These are phyloP conservation scores for Xanthia icteritia DNA, from an alignment of 2,888 invertebrate genomes.

Conservation along the genomic window DNA sequence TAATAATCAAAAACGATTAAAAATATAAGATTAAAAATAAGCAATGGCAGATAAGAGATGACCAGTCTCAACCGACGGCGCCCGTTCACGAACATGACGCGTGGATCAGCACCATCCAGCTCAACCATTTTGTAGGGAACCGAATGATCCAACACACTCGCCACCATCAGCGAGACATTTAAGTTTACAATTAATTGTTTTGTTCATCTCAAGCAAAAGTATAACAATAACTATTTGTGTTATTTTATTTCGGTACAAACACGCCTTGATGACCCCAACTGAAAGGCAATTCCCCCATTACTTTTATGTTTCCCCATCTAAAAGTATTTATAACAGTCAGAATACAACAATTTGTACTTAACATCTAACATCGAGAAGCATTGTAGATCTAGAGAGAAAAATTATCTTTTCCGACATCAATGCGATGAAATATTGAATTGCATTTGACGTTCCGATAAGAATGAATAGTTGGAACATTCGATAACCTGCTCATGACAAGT, in stretches of 20 bases:
- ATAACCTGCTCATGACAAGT: constrained; percentile 75
- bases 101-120: too few species aligned
- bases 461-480: constrained; percentile 75
- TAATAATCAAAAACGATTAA: too few species aligned
- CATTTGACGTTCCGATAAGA: constrained; percentile 75
- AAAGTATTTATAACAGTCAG: constrained; percentile 36
- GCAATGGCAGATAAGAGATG: too few species aligned
- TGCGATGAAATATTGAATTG: constrained; percentile 68
- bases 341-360: constrained; percentile 52
- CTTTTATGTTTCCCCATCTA: constrained; percentile 9
- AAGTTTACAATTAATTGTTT: too few species aligned
- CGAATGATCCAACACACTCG: too few species aligned
- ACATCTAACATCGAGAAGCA: constrained; percentile 28
- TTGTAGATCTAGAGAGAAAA: constrained; percentile 54
- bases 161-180: too few species aligned
- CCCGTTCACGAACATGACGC: too few species aligned
- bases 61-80: too few species aligned
- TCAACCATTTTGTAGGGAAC: too few species aligned
- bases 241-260: constrained; percentile 4
- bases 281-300: not conserved
- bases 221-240: not conserved
- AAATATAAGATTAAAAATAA: too few species aligned
- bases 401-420: constrained; percentile 64
- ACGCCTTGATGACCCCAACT: not conserved
- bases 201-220: too few species aligned